Evolutionary conservation across 2,113 vertebrate species (phyloP).

Genomic region (Mastomys coucha): DNA sequence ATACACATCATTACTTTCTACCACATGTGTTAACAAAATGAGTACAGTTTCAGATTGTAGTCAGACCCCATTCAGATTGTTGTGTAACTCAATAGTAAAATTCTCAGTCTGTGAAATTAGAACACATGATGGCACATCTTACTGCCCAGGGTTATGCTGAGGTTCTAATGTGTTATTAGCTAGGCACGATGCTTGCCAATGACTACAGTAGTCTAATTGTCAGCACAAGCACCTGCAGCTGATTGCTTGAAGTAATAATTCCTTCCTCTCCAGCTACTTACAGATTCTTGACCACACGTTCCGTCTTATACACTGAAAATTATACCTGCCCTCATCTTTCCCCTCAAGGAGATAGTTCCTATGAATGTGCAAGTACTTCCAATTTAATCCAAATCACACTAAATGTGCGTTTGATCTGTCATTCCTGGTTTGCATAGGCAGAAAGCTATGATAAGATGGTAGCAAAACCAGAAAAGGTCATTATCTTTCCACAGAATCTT

Average conservation of each 20-base stretch:
- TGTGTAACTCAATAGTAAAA: constrained; percentile 59
- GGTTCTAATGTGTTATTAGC: constrained; percentile 12
- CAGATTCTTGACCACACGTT: background rate
- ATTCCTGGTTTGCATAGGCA: background rate
- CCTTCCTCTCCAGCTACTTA: background rate
- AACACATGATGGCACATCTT: constrained; percentile 35
- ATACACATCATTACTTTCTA: background rate
- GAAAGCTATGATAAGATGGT: background rate
- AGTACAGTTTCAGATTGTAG: background rate
- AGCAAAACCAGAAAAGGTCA: background rate
- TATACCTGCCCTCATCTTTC: background rate
- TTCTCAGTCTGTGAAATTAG: constrained; percentile 53
- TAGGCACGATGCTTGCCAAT: background rate
- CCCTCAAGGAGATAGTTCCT: background rate
- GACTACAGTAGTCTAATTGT: background rate
- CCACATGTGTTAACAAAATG: background rate
- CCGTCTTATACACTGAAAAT: background rate
- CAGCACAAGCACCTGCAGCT: constrained; percentile 38
- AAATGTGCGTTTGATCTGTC: background rate
- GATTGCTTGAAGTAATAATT: background rate
- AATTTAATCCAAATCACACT: background rate
- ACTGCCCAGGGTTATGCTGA: background rate
- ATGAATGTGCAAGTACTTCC: too few relatives aligned
- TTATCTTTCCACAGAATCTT: background rate
- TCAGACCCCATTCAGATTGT: background rate